Evolutionary conservation across 2,888 invertebrate species (phyloP).

Genomic region (Argyra leucocephala): DNA sequence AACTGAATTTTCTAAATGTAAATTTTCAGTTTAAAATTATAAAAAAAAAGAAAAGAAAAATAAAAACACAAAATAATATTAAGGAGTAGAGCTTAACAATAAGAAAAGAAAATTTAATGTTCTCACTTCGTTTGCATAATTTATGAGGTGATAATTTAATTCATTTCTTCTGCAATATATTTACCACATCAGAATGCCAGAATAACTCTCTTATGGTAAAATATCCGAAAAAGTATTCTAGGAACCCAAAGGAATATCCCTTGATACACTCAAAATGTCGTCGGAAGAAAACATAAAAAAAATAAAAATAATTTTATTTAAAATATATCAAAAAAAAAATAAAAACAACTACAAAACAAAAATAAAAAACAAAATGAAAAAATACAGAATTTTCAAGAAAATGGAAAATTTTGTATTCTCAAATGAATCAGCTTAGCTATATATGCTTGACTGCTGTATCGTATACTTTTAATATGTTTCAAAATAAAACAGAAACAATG

Average conservation of each 20-base stretch:
- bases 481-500: not conserved
- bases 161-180: constrained; percentile 2
- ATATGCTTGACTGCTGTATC: not conserved
- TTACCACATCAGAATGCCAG: not conserved
- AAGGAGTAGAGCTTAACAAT: not conserved
- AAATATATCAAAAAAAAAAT: not conserved
- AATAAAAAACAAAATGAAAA: not conserved
- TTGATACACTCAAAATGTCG: constrained; percentile 11
- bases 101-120: constrained; percentile 9
- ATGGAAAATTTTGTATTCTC: constrained; percentile 8
- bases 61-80: not conserved
- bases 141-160: constrained; percentile 11
- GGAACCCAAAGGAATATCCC: constrained; percentile 7
- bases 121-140: constrained; percentile 12
- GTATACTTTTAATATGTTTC: not conserved
- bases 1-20: not conserved
- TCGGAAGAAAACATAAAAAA: not conserved
- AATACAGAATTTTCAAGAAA: not conserved
- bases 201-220: not conserved
- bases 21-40: not conserved
- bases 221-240: not conserved
- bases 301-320: not conserved
- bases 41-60: not conserved
- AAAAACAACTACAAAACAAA: not conserved
- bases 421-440: not conserved